Conservation (phyloP, 2,797 vertebrate genomes). For the Gymnoscopelus braueri region DNA sequence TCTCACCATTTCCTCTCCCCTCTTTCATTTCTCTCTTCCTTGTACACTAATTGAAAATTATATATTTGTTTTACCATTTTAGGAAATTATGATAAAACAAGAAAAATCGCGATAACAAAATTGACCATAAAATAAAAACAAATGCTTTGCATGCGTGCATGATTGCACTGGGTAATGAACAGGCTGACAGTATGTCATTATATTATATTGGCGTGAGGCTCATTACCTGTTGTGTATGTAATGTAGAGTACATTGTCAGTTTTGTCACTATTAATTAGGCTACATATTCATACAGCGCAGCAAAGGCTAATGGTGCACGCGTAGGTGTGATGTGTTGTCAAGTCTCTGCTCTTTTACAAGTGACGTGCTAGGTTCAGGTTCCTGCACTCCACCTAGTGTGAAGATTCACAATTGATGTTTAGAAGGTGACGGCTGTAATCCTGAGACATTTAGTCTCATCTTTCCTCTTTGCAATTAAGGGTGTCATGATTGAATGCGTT, state of each 20-base stretch:
- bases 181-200: not conserved
- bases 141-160: not conserved
- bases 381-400: not conserved
- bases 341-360: slow-evolving; percentile 25
- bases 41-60: slow-evolving; percentile 3
- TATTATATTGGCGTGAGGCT: not conserved
- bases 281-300: slow-evolving; percentile 18
- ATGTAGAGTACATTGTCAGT: not conserved
- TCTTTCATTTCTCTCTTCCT: not conserved
- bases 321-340: slow-evolving; percentile 50
- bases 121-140: not conserved
- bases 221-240: slow-evolving; percentile 2
- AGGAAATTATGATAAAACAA: not conserved
- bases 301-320: slow-evolving; percentile 30
- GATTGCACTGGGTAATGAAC: not conserved
- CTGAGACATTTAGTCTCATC: slow-evolving; percentile 12
- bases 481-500: too few relatives aligned
- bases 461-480: not conserved
- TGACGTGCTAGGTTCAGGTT: slow-evolving; percentile 33
- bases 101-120: not conserved
- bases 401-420: slow-evolving; percentile 16
- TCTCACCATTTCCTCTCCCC: not conserved
- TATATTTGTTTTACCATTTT: not conserved
- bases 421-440: not conserved
- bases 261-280: slow-evolving; percentile 37